Evolutionary conservation across 2,113 vertebrate species (phyloP).

Genomic region (Prietella phreatophila): DNA sequence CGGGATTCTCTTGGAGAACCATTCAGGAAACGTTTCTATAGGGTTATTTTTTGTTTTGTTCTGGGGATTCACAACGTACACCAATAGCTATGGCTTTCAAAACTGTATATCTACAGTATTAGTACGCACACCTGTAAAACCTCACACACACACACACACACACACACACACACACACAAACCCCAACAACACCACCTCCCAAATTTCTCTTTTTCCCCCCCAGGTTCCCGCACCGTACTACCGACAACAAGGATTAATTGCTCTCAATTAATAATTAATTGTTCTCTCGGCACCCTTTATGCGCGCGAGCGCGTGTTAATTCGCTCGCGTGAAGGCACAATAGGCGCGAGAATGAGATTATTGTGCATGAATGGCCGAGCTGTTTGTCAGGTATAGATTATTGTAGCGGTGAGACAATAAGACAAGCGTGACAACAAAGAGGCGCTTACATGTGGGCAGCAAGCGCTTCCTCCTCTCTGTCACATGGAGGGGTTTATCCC

Average conservation of each 20-base stretch:
- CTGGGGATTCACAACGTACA: too few species aligned
- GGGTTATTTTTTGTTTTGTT: not conserved
- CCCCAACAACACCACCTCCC: not conserved
- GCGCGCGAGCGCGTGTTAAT: constrained; percentile 19
- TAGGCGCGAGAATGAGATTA: constrained; percentile 32
- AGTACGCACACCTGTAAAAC: not conserved
- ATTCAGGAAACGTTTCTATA: not conserved
- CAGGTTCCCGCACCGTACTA: not conserved
- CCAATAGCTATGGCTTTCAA: not conserved
- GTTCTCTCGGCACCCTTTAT: constrained; percentile 31
- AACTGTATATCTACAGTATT: not conserved
- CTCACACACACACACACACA: not conserved
- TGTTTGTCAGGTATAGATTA: constrained; percentile 33
- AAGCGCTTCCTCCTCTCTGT: constrained; percentile 30
- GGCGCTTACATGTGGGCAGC: not conserved
- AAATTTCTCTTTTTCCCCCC: not conserved
- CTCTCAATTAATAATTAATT: constrained; percentile 45
- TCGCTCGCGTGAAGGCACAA: constrained; percentile 26
- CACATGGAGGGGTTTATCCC: not conserved
- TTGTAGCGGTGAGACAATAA: constrained; percentile 38
- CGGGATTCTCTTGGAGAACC: not conserved
- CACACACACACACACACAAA: too few species aligned
- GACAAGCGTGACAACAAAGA: constrained; percentile 33
- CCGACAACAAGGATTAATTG: constrained; percentile 22
- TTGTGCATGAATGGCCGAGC: constrained; percentile 24